Evolutionary conservation across 92 coral and sea anemone species (phyloP), one percentile per base, ranked within the genome.

Genomic region (Siderastrea radians): DNA sequence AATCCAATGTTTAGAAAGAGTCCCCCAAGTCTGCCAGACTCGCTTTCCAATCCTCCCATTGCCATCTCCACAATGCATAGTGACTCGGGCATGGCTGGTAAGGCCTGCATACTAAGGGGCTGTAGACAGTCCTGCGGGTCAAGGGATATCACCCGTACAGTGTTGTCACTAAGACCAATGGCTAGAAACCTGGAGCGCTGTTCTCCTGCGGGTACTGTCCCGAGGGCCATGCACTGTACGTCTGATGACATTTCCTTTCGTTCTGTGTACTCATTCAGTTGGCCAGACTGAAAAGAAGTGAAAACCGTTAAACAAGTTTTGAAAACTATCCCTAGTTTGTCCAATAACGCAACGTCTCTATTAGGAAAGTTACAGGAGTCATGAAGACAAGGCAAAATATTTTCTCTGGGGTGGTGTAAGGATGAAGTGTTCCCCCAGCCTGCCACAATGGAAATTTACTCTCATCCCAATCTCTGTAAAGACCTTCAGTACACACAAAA

Each of bases 41-140:
- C 98, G 1, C 96, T 87, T 75, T 97, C 98, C 45, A 90, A 91
- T 6, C 98, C 98, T 38, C 98, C 98, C 58, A 93, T 91, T 8
- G 98, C 99, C 99, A 97, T 97, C 85, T 97, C 99, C 77, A 97
- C 98, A 60, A 97, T 97, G 77, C 99, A 97, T 80, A 97, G 90
- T 15, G 99, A 91, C 89, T 95, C 98, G 0, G 99, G 96, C 12
- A 90, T 85, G 53, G 96, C 99, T 26, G 99, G 99, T 8, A 97
- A 84, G 3, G 99, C 99, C 81, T 97, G 99, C 99, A 97, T 97
- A 75, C 99, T 97, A 38, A 97, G 95, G 15, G 99, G 99, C 47
- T 97, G 98, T 2, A 97, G 90, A 65, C 99, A 97, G 82, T 97
- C 99, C 97, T 97, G 93, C 68, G 99, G 99, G 88, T 98, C 99